Evolutionary conservation across 2,797 vertebrate species (phyloP).

Genomic region (Pangasius macronema): DNA sequence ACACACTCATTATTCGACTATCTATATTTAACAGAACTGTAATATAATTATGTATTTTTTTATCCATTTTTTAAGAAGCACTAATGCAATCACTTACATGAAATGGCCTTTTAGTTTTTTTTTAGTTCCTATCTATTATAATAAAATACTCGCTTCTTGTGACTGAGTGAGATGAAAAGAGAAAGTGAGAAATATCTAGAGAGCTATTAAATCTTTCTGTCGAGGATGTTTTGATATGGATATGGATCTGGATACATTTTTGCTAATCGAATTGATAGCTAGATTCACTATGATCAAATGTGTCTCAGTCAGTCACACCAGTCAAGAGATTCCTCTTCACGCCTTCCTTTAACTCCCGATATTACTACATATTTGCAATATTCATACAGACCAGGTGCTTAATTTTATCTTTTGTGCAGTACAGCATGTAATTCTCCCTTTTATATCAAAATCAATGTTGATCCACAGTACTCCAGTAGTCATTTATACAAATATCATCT

Average conservation of each 20-base stretch:
- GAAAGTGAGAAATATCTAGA: neutral
- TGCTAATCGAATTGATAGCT: neutral
- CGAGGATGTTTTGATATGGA: neutral
- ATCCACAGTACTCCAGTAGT: conserved; percentile 9
- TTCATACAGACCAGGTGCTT: conserved; percentile 23
- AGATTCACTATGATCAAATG: conserved; percentile 15
- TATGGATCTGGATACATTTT: neutral
- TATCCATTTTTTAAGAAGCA: conserved; percentile 29
- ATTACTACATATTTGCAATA: neutral
- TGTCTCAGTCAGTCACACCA: neutral
- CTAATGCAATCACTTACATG: conserved; percentile 28
- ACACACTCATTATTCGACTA: conserved; percentile 11
- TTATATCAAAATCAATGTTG: neutral
- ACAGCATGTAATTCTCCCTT: neutral
- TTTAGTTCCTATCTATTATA: conserved; percentile 29
- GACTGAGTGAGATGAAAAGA: neutral
- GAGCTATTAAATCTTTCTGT: neutral
- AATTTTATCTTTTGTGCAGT: neutral
- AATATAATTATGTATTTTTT: conserved; percentile 8
- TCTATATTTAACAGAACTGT: neutral
- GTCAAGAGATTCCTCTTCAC: neutral
- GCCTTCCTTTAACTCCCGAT: neutral
- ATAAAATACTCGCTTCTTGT: neutral
- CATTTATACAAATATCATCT: conserved; percentile 25
- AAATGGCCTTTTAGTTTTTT: conserved; percentile 6